Base-by-base conservation (phyloP, 2,797 vertebrate species). In the Brachyalestes nurse region DNA sequence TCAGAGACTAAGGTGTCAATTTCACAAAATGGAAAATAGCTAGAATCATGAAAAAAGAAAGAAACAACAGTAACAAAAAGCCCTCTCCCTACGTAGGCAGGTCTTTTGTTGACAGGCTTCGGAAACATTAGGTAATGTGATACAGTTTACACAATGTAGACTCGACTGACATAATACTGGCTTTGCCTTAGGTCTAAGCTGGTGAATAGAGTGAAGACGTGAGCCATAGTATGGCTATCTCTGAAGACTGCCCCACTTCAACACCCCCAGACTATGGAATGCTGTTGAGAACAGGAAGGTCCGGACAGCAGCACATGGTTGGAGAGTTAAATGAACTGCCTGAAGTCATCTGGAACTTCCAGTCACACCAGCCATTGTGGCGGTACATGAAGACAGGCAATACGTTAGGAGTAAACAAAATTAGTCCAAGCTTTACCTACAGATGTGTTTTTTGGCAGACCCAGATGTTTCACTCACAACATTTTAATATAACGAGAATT, bases 321-420 rank as follows among this genome's bases (percentile, higher is more conserved):
- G 83, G 70, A 79, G 81, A 86, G 84, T 83, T 79, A 62, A 47
- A 42, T 34, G 28, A 38, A 47, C 65, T 66, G 19, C 34, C 19
- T 66, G 49, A 73, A 55, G 7, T 17, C 0, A 2, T 38, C 21
- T 16, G n/a, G 16, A 51, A 60, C 8, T 5, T 55, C 28, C 17
- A 38, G 57, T 40, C n/a, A 55, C n/a, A 57, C 5, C 12, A 66
- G 34, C 7, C 72, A 25, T 25, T 21, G 2, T n/a, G 6, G 55
- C n/a, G 19, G n/a, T n/a, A 21, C 55, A 57, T 21, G 6, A 57
- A 57, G 5, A 17, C 19, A 57, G 14, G 53, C 6, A 55, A 17
- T 12, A 9, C 3, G 28, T 28, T 28, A 28, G 28, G 28, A 3
- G 28, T 28, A 28, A 1, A 28, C 28, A 28, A 28, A 28, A 28